Conservation (phyloP, 1,140 invertebrate genomes). For the Heliconius eleuchia region DNA sequence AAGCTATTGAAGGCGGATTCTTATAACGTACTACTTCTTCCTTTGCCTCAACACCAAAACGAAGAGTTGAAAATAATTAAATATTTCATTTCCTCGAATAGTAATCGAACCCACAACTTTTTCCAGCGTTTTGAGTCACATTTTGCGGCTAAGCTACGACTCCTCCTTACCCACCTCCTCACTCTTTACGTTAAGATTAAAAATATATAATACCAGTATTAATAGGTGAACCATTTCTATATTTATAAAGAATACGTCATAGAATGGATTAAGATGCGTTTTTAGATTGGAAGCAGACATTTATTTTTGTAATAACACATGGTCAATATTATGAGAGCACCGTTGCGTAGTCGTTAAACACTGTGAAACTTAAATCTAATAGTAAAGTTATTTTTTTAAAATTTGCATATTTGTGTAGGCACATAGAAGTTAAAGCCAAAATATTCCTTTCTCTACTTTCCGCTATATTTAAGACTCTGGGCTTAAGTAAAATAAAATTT, state of each 20-base stretch:
- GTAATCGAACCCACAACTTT: no score
- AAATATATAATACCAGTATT: neutral
- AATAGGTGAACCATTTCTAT: neutral
- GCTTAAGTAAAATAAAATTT: no score
- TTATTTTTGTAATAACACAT: conserved; percentile 14
- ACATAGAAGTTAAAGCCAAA: neutral
- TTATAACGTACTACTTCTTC: no score
- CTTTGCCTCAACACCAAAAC: no score
- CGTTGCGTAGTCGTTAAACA: neutral
- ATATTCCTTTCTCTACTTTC: neutral
- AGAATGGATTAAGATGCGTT: neutral
- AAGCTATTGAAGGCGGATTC: no score
- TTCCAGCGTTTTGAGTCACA: no score
- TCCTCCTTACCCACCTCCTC: no score
- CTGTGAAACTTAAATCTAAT: neutral
- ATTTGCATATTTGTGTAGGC: no score
- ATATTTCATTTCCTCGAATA: no score
- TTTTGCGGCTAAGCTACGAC: no score
- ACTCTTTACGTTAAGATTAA: neutral
- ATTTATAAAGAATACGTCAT: conserved; percentile 2
- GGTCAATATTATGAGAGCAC: conserved; percentile 9
- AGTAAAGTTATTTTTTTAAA: neutral
- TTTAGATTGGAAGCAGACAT: conserved; percentile 5
- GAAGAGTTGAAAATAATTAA: no score
- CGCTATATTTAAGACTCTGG: neutral